These are phyloP conservation scores for Campoletis raptor DNA, from an alignment of 2,888 invertebrate genomes.

Conservation along the genomic window DNA sequence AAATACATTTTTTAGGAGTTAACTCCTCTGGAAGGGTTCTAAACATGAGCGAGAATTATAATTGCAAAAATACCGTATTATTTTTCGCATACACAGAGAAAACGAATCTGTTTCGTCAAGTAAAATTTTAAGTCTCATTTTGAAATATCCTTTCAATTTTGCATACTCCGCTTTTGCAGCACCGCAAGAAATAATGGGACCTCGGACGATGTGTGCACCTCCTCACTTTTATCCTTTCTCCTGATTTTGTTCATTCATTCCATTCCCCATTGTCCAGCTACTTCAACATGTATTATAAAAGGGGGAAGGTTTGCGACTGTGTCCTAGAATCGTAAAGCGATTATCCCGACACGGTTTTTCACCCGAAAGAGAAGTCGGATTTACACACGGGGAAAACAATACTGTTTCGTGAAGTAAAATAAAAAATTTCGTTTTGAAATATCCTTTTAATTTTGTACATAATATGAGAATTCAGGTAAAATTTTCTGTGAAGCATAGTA, in stretches of 20 bases:
- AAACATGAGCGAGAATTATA: not conserved
- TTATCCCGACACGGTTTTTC: slow-evolving; percentile 19
- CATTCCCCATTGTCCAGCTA: slow-evolving; percentile 15
- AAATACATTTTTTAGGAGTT: slow-evolving; percentile 7
- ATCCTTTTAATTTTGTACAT: too few relatives aligned
- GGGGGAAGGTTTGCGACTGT: slow-evolving; percentile 23
- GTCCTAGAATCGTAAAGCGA: slow-evolving; percentile 21
- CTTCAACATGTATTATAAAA: slow-evolving; percentile 10
- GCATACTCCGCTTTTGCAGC: slow-evolving; percentile 77
- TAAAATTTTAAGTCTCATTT: too few relatives aligned
- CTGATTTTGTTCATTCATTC: slow-evolving; percentile 48
- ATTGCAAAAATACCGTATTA: not conserved
- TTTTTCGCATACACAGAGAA: too few relatives aligned
- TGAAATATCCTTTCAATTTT: too few relatives aligned
- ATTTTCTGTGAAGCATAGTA: too few relatives aligned
- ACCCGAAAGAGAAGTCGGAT: slow-evolving; percentile 35
- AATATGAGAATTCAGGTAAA: too few relatives aligned
- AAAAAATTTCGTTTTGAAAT: too few relatives aligned
- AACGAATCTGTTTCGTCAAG: too few relatives aligned
- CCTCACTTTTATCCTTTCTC: slow-evolving; percentile 57
- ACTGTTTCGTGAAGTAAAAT: too few relatives aligned
- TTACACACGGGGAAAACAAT: too few relatives aligned
- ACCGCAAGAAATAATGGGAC: slow-evolving; percentile 82
- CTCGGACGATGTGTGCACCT: slow-evolving; percentile 74
- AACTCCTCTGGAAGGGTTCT: not conserved